phyloP scores from a whole-genome alignment of 2,113 vertebrate genomes.

The Alaudala cheleensis region DNA sequence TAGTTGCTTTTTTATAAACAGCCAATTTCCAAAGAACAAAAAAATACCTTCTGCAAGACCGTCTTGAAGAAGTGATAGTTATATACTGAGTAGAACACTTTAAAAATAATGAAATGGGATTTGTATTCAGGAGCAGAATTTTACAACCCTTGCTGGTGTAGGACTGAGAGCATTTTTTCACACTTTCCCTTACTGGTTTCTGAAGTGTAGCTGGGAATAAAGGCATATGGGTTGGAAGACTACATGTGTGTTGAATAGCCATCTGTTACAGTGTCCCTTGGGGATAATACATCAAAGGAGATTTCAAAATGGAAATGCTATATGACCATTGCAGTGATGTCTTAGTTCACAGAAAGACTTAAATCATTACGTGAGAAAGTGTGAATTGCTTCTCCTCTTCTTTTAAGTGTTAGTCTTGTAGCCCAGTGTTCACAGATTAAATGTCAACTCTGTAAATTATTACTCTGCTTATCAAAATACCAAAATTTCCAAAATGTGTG shows the following conservation, averaged over 20 bases:
- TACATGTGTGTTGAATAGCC: neutral
- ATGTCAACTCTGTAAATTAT: neutral
- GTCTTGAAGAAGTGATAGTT: neutral
- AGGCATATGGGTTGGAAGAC: neutral
- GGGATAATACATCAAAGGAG: neutral
- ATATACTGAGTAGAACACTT: neutral
- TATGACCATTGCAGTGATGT: neutral
- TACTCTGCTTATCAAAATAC: neutral
- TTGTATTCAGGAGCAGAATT: neutral
- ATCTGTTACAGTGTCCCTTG: slow-evolving; percentile 12
- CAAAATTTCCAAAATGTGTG: neutral
- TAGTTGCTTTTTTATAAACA: neutral
- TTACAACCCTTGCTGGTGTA: neutral
- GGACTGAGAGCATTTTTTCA: neutral
- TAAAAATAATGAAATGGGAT: neutral
- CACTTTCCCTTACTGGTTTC: neutral
- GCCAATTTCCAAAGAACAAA: neutral
- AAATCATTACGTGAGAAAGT: neutral
- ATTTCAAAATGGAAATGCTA: slow-evolving; percentile 13
- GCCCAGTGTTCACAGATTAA: neutral
- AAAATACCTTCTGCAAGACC: neutral
- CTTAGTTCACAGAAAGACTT: neutral
- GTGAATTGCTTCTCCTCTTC: neutral
- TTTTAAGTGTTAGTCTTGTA: neutral
- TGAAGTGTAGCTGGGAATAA: neutral